Conservation (phyloP, 35 echinoderm and acorn worm species). For the Heliocidaris erythrogramma region DNA sequence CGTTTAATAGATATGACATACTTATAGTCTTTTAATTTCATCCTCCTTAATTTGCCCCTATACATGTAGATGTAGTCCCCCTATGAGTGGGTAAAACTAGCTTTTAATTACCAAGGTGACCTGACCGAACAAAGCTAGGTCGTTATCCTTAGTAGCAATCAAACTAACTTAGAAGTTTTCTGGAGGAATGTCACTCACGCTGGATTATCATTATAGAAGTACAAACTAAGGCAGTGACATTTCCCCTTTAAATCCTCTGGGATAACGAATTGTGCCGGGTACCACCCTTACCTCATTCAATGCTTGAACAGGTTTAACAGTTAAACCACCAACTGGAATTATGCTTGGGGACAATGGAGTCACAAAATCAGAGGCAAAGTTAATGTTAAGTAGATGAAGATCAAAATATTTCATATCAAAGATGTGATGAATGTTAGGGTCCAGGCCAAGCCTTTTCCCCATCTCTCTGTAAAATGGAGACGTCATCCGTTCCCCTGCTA, state of each 20-base stretch:
- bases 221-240: too few relatives aligned
- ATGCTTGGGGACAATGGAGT: conserved; percentile 9
- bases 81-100: too few relatives aligned
- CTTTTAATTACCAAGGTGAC: too few relatives aligned
- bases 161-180: too few relatives aligned
- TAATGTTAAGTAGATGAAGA: background rate
- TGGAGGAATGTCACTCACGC: too few relatives aligned
- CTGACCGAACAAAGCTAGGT: too few relatives aligned
- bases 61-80: too few relatives aligned
- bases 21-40: background rate
- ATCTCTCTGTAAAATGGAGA: background rate
- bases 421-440: background rate
- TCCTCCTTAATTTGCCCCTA: too few relatives aligned
- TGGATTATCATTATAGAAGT: too few relatives aligned
- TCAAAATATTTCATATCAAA: background rate
- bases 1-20: background rate
- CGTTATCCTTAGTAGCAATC: too few relatives aligned
- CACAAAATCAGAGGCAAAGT: background rate
- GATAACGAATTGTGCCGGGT: too few relatives aligned
- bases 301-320: background rate
- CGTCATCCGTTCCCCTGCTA: background rate
- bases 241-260: too few relatives aligned
- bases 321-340: conserved; percentile 26
- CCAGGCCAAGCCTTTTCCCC: background rate
- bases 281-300: background rate